Conservation (phyloP, 2,113 vertebrate species). For the Megalops atlanticus region DNA sequence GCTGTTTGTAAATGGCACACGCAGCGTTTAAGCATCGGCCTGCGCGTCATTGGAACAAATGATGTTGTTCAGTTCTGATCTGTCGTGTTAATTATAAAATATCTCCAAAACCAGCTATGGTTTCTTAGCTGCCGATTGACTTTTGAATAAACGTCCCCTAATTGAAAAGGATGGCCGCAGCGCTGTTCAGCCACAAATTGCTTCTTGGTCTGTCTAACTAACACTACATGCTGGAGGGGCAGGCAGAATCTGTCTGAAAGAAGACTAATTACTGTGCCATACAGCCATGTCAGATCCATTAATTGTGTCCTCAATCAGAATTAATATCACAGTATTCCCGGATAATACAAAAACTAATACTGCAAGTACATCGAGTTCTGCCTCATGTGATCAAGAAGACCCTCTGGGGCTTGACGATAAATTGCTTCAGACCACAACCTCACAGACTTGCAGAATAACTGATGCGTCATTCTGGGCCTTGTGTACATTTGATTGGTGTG, state of each 20-base stretch:
- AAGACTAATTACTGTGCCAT: not conserved
- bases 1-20: not conserved
- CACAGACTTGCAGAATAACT: not conserved
- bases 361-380: not conserved
- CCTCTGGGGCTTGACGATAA: not conserved
- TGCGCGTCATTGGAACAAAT: slow-evolving; percentile 26
- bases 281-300: slow-evolving; percentile 20
- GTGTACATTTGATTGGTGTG: not conserved
- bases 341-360: not conserved
- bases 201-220: slow-evolving; percentile 15
- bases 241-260: not conserved
- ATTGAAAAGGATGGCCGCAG: slow-evolving; percentile 38
- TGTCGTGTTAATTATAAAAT: slow-evolving; percentile 46
- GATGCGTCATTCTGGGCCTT: not conserved
- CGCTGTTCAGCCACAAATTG: not conserved
- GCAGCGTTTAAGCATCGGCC: slow-evolving; percentile 1
- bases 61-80: slow-evolving; percentile 38
- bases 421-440: not conserved
- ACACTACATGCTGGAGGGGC: slow-evolving; percentile 8
- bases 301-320: slow-evolving; percentile 18
- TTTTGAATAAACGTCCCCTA: slow-evolving; percentile 38
- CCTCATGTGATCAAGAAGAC: not conserved
- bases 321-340: not conserved
- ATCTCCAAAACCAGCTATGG: slow-evolving; percentile 34
- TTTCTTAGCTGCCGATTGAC: slow-evolving; percentile 26